Evolutionary conservation across 2,888 invertebrate genomes (phyloP).

Genomic region (Harpalus rubripes): DNA sequence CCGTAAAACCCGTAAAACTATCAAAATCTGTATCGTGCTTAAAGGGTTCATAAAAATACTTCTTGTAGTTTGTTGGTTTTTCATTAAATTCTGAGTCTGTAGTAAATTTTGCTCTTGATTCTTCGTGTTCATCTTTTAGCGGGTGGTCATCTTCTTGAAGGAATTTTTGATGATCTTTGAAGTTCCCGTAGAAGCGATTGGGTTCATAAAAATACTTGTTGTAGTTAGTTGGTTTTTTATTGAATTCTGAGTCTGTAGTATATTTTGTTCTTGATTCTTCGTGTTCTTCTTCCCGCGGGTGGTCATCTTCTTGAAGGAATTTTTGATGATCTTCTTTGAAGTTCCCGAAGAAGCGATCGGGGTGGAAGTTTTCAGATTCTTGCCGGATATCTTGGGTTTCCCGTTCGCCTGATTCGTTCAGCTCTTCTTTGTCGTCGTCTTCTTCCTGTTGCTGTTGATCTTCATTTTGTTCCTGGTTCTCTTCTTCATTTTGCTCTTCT

Average conservation of each 20-base stretch:
- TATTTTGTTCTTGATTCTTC: slow-evolving; percentile 37
- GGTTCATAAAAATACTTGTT: slow-evolving; percentile 26
- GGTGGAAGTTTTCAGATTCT: slow-evolving; percentile 64
- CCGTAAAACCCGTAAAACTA: neutral
- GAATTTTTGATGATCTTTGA: slow-evolving; percentile 67
- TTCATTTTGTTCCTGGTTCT: slow-evolving; percentile 68
- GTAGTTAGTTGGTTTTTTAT: slow-evolving; percentile 2
- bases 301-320: slow-evolving; percentile 52
- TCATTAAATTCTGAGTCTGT: neutral
- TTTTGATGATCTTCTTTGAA: slow-evolving; percentile 67
- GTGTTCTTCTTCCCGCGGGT: neutral
- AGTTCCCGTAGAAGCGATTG: slow-evolving; percentile 50
- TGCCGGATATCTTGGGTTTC: slow-evolving; percentile 64
- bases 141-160: slow-evolving; percentile 22
- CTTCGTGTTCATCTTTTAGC: neutral
- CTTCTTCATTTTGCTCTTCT: slow-evolving; percentile 59
- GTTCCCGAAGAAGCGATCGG: slow-evolving; percentile 53
- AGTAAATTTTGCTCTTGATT: slow-evolving; percentile 28
- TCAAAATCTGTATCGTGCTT: neutral
- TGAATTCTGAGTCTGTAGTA: neutral
- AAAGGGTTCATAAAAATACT: neutral
- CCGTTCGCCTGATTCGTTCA: slow-evolving; percentile 66
- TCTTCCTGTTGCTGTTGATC: slow-evolving; percentile 61
- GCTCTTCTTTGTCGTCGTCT: slow-evolving; percentile 69
- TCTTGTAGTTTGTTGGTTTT: slow-evolving; percentile 18